Evolutionary conservation across 2,888 invertebrate genomes (phyloP).

Genomic region (Trichopria drosophilae): DNA sequence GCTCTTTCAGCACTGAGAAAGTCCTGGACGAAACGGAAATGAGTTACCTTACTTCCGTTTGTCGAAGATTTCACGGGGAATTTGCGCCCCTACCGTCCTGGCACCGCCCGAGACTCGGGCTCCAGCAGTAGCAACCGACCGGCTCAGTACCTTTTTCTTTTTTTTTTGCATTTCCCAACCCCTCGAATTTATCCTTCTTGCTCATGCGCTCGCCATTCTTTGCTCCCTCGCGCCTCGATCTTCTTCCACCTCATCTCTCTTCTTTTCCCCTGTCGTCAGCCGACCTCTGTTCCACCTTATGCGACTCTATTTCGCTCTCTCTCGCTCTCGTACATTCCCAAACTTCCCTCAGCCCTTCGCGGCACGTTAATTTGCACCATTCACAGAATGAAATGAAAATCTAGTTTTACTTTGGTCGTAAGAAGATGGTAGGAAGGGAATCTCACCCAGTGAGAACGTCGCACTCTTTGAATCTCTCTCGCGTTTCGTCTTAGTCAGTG

Average conservation of each 20-base stretch:
- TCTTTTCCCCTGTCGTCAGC: constrained; percentile 8
- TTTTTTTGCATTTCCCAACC: no score
- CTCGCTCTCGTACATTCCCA: constrained; percentile 8
- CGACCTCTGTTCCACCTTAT: background rate
- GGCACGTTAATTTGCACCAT: constrained; percentile 21
- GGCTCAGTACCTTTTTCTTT: no score
- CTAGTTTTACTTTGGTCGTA: constrained; percentile 16
- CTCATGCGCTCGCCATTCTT: constrained; percentile 3
- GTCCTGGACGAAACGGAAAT: constrained; percentile 48
- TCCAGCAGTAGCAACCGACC: no score
- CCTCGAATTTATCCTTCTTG: background rate
- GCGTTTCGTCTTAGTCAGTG: constrained; percentile 9
- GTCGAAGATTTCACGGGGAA: constrained; percentile 50
- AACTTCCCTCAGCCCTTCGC: constrained; percentile 5
- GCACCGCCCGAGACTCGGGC: constrained; percentile 6
- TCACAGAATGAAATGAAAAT: constrained; percentile 20
- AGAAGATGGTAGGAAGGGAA: constrained; percentile 10
- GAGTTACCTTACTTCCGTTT: constrained; percentile 50
- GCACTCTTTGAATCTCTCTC: constrained; percentile 1
- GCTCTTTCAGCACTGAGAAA: constrained; percentile 7
- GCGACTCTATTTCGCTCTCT: background rate
- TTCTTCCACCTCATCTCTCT: constrained; percentile 7
- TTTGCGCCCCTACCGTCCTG: constrained; percentile 39
- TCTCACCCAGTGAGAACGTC: constrained; percentile 4
- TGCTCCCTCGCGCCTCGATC: constrained; percentile 11